Conservation (phyloP, 2,888 invertebrate genomes). For the Thereva nobilitata region DNA sequence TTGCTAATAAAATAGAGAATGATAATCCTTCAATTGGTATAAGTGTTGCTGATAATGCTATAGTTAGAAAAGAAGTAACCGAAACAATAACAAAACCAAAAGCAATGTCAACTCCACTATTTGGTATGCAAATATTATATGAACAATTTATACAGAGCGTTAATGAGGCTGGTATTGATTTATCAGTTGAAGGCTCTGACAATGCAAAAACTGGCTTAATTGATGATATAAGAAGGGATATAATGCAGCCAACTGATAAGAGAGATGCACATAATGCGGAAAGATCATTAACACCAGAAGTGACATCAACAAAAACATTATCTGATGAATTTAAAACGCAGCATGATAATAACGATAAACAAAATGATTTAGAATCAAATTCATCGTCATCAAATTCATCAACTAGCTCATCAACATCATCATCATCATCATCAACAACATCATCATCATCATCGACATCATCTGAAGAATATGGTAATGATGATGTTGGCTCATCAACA, state of each 20-base stretch:
- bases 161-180: constrained; percentile 48
- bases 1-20: background rate
- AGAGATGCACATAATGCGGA: no score
- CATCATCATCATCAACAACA: constrained; percentile 22
- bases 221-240: no score
- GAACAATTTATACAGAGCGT: constrained; percentile 56
- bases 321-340: no score
- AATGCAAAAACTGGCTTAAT: background rate
- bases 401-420: constrained; percentile 38
- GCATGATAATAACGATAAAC: no score
- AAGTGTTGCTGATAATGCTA: background rate
- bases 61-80: background rate
- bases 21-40: no score
- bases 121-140: constrained; percentile 54
- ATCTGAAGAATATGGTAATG: constrained; percentile 7
- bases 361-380: constrained; percentile 24
- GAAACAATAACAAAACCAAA: background rate
- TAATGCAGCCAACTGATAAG: no score
- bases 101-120: constrained; percentile 38
- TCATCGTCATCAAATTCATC: constrained; percentile 44
- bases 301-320: no score
- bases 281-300: no score
- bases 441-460: constrained; percentile 1
- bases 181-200: constrained; percentile 20
- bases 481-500: background rate